Conservation (phyloP, 2,113 vertebrate species). For the Capricornis sumatraensis region DNA sequence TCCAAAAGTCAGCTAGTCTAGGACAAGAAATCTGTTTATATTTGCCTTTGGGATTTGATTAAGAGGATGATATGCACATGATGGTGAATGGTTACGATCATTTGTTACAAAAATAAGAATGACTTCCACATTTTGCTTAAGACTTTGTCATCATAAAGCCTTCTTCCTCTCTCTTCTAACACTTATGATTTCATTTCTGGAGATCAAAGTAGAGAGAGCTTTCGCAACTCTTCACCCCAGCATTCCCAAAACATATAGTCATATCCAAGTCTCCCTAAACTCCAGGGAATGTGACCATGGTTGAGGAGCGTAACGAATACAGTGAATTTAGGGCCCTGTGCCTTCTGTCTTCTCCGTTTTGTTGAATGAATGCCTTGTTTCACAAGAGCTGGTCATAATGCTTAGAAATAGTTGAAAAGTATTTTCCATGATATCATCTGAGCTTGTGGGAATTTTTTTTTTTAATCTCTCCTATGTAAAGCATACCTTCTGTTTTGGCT, state of each 20-base stretch:
- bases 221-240: not conserved
- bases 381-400: not conserved
- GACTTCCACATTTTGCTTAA: not conserved
- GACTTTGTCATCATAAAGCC: not conserved
- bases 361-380: not conserved
- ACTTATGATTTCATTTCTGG: not conserved
- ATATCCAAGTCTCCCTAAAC: not conserved
- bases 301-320: fast-evolving
- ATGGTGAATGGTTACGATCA: not conserved
- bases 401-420: not conserved
- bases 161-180: not conserved
- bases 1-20: not conserved
- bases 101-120: slow-evolving; percentile 16
- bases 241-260: not conserved
- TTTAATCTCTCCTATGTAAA: not conserved
- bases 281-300: not conserved
- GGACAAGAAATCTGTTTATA: not conserved
- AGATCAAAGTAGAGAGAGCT: slow-evolving; percentile 7
- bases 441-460: not conserved
- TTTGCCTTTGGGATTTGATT: not conserved
- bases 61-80: not conserved
- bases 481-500: not conserved
- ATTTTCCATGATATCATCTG: slow-evolving; percentile 27
- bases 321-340: not conserved
- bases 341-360: not conserved